Evolutionary conservation across 2,888 invertebrate genomes (phyloP).

Genomic region (Dryadula phaetusa): DNA sequence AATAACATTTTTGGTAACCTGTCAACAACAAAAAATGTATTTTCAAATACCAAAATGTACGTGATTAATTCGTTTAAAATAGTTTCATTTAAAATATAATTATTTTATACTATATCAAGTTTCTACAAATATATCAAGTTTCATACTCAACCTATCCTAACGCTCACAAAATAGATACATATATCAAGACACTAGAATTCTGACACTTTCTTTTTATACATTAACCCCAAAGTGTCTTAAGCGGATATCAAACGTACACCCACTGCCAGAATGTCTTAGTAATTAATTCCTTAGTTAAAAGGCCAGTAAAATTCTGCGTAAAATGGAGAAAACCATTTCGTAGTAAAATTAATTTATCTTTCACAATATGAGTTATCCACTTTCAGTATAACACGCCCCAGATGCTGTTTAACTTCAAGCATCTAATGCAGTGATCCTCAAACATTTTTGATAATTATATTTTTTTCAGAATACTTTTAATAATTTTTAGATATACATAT

Average conservation of each 20-base stretch:
- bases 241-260: not conserved
- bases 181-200: too few species aligned
- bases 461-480: not conserved
- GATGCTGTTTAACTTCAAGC: constrained; percentile 35
- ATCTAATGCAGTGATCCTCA: constrained; percentile 12
- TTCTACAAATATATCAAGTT: too few species aligned
- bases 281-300: not conserved
- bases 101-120: too few species aligned
- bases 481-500: not conserved
- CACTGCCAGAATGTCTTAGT: too few species aligned
- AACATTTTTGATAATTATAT: not conserved
- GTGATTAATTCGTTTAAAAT: too few species aligned
- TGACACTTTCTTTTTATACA: too few species aligned
- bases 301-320: not conserved
- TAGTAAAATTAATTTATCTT: constrained; percentile 17
- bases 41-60: too few species aligned
- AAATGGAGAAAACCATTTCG: not conserved
- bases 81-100: too few species aligned
- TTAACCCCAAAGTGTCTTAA: not conserved
- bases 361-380: constrained; percentile 19
- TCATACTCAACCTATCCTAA: too few species aligned
- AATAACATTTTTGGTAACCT: too few species aligned
- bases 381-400: constrained; percentile 23
- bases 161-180: too few species aligned
- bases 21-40: too few species aligned